These are phyloP conservation scores for Mormoops blainvillei DNA, from an alignment of 2,113 vertebrate species.

Conservation along the genomic window DNA sequence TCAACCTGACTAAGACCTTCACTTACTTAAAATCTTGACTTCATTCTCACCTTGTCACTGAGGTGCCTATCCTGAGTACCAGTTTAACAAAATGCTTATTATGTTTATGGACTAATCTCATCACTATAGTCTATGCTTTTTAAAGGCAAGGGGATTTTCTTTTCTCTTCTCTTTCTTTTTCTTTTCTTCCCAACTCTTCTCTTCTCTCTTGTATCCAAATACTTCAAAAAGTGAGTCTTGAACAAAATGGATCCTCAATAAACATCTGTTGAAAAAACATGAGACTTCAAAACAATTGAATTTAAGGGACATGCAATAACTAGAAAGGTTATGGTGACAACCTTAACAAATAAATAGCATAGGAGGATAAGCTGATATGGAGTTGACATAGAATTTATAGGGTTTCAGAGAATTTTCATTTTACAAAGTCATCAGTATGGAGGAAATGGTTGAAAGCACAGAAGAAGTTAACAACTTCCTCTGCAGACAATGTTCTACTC, in stretches of 20 bases:
- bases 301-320: neutral
- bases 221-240: neutral
- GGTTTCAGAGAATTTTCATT: neutral
- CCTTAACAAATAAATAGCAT: neutral
- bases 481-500: neutral
- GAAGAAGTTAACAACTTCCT: neutral
- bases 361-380: neutral
- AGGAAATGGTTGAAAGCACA: neutral
- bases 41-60: neutral
- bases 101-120: neutral
- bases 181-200: neutral
- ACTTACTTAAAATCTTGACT: neutral
- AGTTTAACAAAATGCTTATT: neutral
- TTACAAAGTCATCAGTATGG: neutral
- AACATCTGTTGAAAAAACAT: neutral
- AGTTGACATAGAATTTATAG: neutral
- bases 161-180: neutral
- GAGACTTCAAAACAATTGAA: neutral
- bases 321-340: neutral
- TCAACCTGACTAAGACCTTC: neutral
- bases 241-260: neutral
- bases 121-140: neutral
- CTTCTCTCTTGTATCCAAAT: neutral
- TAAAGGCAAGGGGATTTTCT: neutral
- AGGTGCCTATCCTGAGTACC: neutral